A percentile compares a stretch with the other conserved stretches of the same genome.
phyloP scores from a whole-genome alignment of 2,888 invertebrate species.

The Tupiocoris notatus region DNA sequence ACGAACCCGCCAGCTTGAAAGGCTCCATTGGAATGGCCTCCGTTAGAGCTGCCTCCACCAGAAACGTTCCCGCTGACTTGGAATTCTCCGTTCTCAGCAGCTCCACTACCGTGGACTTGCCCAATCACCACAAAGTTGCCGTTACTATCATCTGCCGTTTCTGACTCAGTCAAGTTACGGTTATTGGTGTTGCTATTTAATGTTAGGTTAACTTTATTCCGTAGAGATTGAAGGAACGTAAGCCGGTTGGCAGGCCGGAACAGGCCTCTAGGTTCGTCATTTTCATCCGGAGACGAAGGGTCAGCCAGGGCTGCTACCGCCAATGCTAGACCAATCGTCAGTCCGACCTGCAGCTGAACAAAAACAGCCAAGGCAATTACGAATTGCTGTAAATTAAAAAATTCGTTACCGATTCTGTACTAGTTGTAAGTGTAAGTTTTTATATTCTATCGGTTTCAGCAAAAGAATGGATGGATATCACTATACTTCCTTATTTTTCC shows the following conservation, averaged over 20 bases:
- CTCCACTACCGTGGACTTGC: constrained; percentile 29
- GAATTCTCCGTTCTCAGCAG: constrained; percentile 29
- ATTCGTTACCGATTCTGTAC: no score
- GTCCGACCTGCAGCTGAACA: constrained; percentile 28
- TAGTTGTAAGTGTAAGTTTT: no score
- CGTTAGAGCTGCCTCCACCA: constrained; percentile 19
- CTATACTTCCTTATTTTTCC: no score
- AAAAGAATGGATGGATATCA: no score
- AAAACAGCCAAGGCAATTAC: no score
- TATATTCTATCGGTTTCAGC: no score
- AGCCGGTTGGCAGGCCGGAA: constrained; percentile 28
- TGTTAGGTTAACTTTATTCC: constrained; percentile 31
- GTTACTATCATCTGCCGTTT: not conserved
- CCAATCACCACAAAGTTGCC: constrained; percentile 37
- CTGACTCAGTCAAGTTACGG: not conserved
- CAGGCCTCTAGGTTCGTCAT: constrained; percentile 20
- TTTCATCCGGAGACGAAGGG: constrained; percentile 22
- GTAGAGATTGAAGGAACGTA: constrained; percentile 20
- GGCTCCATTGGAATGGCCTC: constrained; percentile 3
- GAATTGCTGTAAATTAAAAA: no score
- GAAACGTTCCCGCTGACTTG: constrained; percentile 32
- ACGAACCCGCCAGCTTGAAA: constrained; percentile 38
- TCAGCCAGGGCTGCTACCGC: constrained; percentile 12
- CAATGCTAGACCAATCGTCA: constrained; percentile 7
- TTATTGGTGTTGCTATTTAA: constrained; percentile 29